Base-by-base conservation (phyloP, 1,140 invertebrate species). In the Eurosta solidaginis region DNA sequence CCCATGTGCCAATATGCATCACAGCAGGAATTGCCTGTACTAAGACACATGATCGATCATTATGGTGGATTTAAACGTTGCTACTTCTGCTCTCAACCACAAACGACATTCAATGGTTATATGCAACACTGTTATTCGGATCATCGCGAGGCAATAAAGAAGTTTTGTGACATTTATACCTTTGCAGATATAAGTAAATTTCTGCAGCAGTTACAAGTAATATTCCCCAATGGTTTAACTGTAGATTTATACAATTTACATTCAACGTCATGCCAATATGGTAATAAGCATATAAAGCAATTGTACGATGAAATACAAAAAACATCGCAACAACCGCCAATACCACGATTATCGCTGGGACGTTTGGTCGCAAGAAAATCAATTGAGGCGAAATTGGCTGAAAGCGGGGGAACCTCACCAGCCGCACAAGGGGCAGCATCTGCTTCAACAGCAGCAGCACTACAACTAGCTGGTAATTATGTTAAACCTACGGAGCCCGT, bases 201-300 rank as follows among this genome's bases (percentile, higher is more conserved):
- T 76, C 52, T 76, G 2, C 52, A 49, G 9, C 20, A 80, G 33
- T 74, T 81, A 42, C 50, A 59, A 12, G 1, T 80, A 12, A 63
- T 79, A 40, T 80, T 81, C 44, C 79, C 81, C 4, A 81, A 80
- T 78, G 81, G 81, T 4, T 59, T 80, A 22, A 49, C 78, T 20
- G 17, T 80, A 14, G 73, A 44, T 1, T 77, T 68, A 27, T 40
- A 74, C 33, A 47, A 45, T 25, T 20, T 74, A 47, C 73, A 73
- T 78, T 17, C 27, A 17, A 29, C 27, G 0, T 20, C n/a, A n/a
- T 27, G 42, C 36, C 27, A 77, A 50, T 80, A 80, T 59, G 79
- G 81, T 12, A 49, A 45, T 33, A 50, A 44, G 3, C 76, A 75
- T 7, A 47, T 54, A 12, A 36, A 63, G 22, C 14, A 45, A n/a